Base-by-base conservation (phyloP, 2,888 invertebrate species). In the Leptinotarsa juncta region DNA sequence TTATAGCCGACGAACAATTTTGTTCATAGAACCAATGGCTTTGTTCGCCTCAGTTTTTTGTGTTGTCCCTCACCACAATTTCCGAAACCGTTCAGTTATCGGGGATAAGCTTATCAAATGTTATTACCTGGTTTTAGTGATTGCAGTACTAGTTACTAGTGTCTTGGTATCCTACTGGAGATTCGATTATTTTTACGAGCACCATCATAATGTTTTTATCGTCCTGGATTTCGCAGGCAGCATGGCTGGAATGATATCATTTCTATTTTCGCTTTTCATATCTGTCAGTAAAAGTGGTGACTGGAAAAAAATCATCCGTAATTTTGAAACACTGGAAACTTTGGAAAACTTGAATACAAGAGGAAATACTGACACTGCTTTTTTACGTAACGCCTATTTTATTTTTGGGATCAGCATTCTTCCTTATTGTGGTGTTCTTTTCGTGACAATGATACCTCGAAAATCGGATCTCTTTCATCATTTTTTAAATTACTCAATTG, bases 261-360 rank as follows among this genome's bases (percentile, higher is more conserved):
- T 49, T 49, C 23, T 49, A 15, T 20, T 66, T 18, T 15, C 42
- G 18, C 4, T 48, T 14, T 49, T 66, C n/a, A 16, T 20, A 50
- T 66, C 66, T 10, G 66, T 48, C 10, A 49, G 50, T 15, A 48
- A 48, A 20, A 20, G 66, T 18, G 50, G 48, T 18, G 18, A 32
- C 12, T 66, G 66, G 66, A 48, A 66, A 49, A n/a, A 16, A 49
- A 42, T 66, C 1, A 49, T 66, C 66, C 4, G 14, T 20, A 48
- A 23, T 18, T 49, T 66, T 5, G 66, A 66, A 15, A n/a, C 15
- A 15, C 18, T 50, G 18, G 66, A 66, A 42, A 14, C 49, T 4
- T 12, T 48, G 7, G 66, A 66, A 4, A 66, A 66, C 66, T n/a
- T 66, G 42, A 49, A 66, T 48, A 66, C 66, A 42, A 66, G 15